Percentiles rank a stretch among this genome's conserved stretches.
These are phyloP conservation scores for Sarcophaga variegata DNA, from an alignment of 2,888 invertebrate genomes.

Conservation along the genomic window DNA sequence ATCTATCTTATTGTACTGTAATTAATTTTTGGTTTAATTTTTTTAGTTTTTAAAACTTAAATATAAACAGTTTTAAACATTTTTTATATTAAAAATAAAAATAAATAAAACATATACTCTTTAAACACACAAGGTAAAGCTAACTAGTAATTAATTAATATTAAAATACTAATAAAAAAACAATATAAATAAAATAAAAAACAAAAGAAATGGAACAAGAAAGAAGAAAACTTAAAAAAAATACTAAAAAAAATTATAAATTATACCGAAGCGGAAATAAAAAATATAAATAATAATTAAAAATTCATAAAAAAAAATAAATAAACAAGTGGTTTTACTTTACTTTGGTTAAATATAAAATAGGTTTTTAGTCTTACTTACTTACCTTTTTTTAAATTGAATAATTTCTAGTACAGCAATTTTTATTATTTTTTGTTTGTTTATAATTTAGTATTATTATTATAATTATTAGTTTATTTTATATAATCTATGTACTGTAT, in stretches of 20 bases:
- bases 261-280: constrained; percentile 71
- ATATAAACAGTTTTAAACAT: constrained; percentile 60
- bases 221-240: constrained; percentile 38
- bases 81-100: constrained; percentile 71
- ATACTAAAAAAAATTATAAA: constrained; percentile 65
- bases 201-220: constrained; percentile 64
- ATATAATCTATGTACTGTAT: constrained; percentile 34
- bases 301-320: constrained; percentile 67
- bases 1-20: constrained; percentile 13
- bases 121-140: constrained; percentile 69
- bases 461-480: constrained; percentile 40
- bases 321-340: constrained; percentile 42
- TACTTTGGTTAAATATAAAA: constrained; percentile 30
- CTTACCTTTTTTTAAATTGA: constrained; percentile 20
- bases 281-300: constrained; percentile 72
- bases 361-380: constrained; percentile 10
- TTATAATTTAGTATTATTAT: constrained; percentile 53
- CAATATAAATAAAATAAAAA: constrained; percentile 54
- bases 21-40: constrained; percentile 12
- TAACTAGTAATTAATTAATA: constrained; percentile 68
- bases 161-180: constrained; percentile 61
- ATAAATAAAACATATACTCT: constrained; percentile 67
- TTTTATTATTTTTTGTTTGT: constrained; percentile 33
- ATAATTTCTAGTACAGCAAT: neutral
- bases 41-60: constrained; percentile 52